Evolutionary conservation across 2,113 vertebrate species (phyloP).

Genomic region (Sterrhoptilus dennistouni): DNA sequence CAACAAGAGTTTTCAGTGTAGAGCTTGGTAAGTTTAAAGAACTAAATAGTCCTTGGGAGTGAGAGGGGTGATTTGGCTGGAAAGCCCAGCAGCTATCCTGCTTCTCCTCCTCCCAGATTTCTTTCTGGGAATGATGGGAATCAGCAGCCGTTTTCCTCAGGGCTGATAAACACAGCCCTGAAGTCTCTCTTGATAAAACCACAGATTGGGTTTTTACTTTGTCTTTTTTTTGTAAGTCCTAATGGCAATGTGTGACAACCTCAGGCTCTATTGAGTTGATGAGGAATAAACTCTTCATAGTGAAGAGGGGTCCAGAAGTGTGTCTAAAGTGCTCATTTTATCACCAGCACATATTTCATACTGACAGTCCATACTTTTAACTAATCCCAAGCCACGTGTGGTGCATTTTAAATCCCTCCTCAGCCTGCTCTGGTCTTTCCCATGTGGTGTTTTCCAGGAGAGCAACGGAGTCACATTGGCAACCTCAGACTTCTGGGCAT

Average conservation of each 20-base stretch:
- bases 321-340: conserved; percentile 32
- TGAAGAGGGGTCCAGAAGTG: conserved; percentile 31
- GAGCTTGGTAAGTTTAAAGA: neutral
- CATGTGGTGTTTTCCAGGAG: neutral
- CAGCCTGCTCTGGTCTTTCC: neutral
- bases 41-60: neutral
- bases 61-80: neutral
- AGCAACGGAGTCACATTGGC: neutral
- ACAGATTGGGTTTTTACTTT: neutral
- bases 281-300: conserved; percentile 33
- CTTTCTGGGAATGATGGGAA: neutral
- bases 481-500: neutral
- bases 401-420: conserved; percentile 22
- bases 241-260: neutral
- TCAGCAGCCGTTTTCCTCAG: neutral
- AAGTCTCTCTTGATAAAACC: neutral
- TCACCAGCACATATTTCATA: conserved; percentile 26
- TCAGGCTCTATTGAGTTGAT: neutral
- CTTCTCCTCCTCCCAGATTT: neutral
- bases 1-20: neutral
- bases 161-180: neutral
- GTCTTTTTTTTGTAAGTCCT: neutral
- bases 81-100: neutral
- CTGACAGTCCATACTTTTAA: conserved; percentile 35
- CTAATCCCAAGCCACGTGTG: neutral